Evolutionary conservation across 1,140 invertebrate species (phyloP).

Genomic region (Trypoxylus dichotomus): DNA sequence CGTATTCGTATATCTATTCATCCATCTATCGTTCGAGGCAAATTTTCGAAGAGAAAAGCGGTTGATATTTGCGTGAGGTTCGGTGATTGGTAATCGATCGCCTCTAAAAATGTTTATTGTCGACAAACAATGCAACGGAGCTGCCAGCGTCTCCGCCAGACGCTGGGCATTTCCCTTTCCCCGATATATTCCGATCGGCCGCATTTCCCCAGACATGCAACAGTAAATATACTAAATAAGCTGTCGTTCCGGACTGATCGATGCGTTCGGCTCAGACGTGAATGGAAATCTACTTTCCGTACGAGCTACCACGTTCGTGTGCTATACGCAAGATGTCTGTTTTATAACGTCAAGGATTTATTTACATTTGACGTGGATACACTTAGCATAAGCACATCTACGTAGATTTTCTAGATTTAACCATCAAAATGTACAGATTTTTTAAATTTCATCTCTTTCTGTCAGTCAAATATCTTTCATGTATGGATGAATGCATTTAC

Average conservation of each 20-base stretch:
- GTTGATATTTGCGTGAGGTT: background rate
- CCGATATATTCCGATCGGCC: conserved; percentile 1
- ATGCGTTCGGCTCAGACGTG: background rate
- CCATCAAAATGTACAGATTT: no score
- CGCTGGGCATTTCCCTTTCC: background rate
- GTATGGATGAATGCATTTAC: no score
- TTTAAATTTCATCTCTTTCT: no score
- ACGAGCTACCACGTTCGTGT: background rate
- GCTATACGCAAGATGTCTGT: background rate
- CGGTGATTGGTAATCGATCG: conserved; percentile 10
- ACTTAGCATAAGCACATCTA: background rate
- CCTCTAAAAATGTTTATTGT: conserved; percentile 16
- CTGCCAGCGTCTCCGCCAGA: background rate
- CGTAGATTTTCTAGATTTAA: no score
- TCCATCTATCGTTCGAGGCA: background rate
- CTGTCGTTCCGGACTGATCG: background rate
- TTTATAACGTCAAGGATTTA: background rate
- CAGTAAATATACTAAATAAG: conserved; percentile 19
- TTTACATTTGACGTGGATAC: background rate
- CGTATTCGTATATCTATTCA: background rate
- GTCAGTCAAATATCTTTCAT: no score
- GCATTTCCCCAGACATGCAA: background rate
- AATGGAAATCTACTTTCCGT: background rate
- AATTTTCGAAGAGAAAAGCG: background rate
- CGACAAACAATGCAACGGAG: conserved; percentile 4